Evolutionary conservation across 2,797 vertebrate species (phyloP), one percentile per base, ranked within the genome.

Genomic region (Smutsia temminckii): DNA sequence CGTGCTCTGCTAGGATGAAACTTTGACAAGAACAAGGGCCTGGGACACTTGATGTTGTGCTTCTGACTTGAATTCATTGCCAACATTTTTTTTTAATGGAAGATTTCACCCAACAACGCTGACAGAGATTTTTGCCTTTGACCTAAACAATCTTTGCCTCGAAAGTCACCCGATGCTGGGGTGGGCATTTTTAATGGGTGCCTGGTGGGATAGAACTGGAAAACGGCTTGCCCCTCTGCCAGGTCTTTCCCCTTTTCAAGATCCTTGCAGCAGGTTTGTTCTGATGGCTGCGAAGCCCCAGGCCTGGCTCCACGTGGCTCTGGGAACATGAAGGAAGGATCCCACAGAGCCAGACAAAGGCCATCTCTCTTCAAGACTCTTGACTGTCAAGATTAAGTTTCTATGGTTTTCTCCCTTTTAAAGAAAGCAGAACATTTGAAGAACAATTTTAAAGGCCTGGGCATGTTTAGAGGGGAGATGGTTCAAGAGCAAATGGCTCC

Each of bases 271-370:
- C 53, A 68, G 46, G 63, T 79, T 83, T 59, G 25, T 11, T 59
- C 23, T 27, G 25, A 13, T 29, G 49, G 29, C 25, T 32, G 61
- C 12, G 75, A 61, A 71, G 64, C 80, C 34, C 11, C 55, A 42
- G 59, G 61, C 66, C 37, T n/a, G n/a, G 63, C 51, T 49, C 21
- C 29, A 93, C 55, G 79, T 37, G 64, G 40, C 80, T 92, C 68
- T 95, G 93, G 87, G 78, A 89, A 94, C 83, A 32, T 53, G 8
- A 91, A 59, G 57, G 71, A 66, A 93, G 66, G 81, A 53, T 92
- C 79, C 83, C 85, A 78, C 84, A 79, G 86, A 89, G 74, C 14
- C 89, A 63, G 84, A 96, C 95, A 96, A 96, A 95, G 61, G 10
- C 64, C 66, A 57, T 80, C 34, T 89, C 93, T 96, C 96, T 95